Percentiles rank a stretch among this genome's conserved stretches.
Conservation (phyloP, 2,113 vertebrate species). For the Anolis carolinensis region DNA sequence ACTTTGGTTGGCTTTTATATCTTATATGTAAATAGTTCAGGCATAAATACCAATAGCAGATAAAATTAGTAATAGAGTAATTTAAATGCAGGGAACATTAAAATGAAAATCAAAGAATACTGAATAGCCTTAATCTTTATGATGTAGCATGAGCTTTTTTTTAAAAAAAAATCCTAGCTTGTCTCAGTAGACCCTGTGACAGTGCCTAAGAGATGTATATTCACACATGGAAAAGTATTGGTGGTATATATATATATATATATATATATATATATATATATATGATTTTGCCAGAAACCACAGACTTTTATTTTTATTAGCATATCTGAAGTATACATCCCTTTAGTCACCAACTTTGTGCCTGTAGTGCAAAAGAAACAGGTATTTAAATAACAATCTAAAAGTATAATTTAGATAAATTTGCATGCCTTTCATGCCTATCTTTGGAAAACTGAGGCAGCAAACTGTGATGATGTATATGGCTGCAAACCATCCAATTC, state of each 20-base stretch:
- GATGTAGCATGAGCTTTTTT: conserved; percentile 42
- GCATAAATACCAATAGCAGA: conserved; percentile 41
- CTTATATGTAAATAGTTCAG: conserved; percentile 46
- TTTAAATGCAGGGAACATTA: conserved; percentile 61
- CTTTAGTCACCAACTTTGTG: conserved; percentile 53
- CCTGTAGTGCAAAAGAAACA: conserved; percentile 67
- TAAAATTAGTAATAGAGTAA: conserved; percentile 61
- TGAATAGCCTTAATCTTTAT: conserved; percentile 66
- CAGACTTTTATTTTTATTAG: conserved; percentile 70
- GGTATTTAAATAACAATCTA: conserved; percentile 70
- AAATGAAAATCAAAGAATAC: conserved; percentile 72
- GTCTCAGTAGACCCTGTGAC: conserved; percentile 52
- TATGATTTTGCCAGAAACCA: conserved; percentile 63
- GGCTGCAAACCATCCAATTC: conserved; percentile 14
- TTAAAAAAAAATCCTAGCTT: conserved; percentile 17
- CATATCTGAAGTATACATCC: conserved; percentile 67
- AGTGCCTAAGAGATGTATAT: conserved; percentile 49
- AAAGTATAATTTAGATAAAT: conserved; percentile 69
- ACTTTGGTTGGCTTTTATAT: conserved; percentile 42
- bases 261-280: background rate
- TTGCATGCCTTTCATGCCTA: conserved; percentile 64
- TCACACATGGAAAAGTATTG: conserved; percentile 25
- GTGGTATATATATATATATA: conserved; percentile 24
- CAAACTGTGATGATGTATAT: background rate
- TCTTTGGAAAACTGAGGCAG: conserved; percentile 46